Conservation (phyloP, 2,797 vertebrate species). For the Sarcophilus harrisii region DNA sequence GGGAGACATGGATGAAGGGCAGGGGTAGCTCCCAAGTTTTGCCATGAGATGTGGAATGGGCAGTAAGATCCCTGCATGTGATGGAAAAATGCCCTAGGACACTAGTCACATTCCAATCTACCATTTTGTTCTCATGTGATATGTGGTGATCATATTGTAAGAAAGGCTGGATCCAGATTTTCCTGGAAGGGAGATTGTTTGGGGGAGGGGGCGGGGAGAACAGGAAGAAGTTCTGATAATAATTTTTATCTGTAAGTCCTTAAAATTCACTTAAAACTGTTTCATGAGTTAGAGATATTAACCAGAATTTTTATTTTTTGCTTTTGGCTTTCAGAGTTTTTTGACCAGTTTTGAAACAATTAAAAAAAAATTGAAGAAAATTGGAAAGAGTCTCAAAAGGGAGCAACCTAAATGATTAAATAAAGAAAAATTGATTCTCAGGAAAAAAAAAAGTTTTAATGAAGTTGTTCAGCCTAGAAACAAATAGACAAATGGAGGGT, state of each 20-base stretch:
- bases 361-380: not conserved
- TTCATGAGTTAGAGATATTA: not conserved
- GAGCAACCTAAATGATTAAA: not conserved
- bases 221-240: not conserved
- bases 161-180: not conserved
- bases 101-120: not conserved
- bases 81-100: not conserved
- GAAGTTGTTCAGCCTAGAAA: too few species aligned
- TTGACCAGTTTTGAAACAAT: not conserved
- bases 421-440: not conserved
- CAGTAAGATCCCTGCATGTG: not conserved
- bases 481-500: not conserved
- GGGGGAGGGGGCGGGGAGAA: too few species aligned
- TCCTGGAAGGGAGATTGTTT: too few species aligned
- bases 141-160: not conserved
- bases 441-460: too few species aligned
- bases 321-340: not conserved
- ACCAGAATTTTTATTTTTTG: not conserved
- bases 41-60: not conserved
- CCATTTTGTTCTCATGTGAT: not conserved
- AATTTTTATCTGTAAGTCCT: not conserved
- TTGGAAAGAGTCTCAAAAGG: not conserved
- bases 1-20: not conserved
- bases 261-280: not conserved
- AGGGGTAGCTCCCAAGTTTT: not conserved